Conservation (phyloP, 1,140 invertebrate species). For the Drosophila ananassae region DNA sequence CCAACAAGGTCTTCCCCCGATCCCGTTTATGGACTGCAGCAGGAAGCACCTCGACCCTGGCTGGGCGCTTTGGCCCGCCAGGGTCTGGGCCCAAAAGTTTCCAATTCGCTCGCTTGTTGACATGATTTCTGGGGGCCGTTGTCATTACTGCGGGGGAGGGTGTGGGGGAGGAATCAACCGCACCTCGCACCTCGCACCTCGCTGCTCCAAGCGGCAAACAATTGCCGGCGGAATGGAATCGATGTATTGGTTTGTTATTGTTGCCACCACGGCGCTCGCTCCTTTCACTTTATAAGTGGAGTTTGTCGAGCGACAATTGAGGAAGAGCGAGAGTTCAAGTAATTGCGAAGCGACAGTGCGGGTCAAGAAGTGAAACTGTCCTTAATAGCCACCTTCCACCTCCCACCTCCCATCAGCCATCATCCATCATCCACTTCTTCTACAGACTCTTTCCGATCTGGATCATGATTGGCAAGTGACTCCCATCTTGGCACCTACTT, state of each 20-base stretch:
- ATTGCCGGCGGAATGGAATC: constrained; percentile 18
- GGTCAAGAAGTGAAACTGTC: constrained; percentile 79
- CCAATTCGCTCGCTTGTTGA: constrained; percentile 70
- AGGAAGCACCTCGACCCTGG: constrained; percentile 3
- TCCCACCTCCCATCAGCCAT: no score
- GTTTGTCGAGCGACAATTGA: constrained; percentile 76
- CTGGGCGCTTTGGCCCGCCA: not conserved
- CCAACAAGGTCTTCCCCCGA: not conserved
- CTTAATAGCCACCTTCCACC: constrained; percentile 41
- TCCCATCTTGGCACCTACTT: no score
- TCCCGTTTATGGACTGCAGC: constrained; percentile 6
- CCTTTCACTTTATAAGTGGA: constrained; percentile 74
- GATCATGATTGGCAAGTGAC: no score
- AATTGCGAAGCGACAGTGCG: constrained; percentile 49
- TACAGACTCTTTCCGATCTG: no score
- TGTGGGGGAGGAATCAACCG: constrained; percentile 34
- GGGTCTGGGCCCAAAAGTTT: constrained; percentile 47
- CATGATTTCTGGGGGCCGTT: constrained; percentile 50
- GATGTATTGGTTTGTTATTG: constrained; percentile 24
- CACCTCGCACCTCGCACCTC: constrained; percentile 36
- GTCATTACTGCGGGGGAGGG: no score
- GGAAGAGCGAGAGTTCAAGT: constrained; percentile 72
- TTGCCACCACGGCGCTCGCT: constrained; percentile 28
- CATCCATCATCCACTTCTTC: no score
- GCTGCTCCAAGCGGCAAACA: constrained; percentile 20